These are phyloP conservation scores for Thyatira batis DNA, from an alignment of 2,888 invertebrate genomes.

Conservation along the genomic window DNA sequence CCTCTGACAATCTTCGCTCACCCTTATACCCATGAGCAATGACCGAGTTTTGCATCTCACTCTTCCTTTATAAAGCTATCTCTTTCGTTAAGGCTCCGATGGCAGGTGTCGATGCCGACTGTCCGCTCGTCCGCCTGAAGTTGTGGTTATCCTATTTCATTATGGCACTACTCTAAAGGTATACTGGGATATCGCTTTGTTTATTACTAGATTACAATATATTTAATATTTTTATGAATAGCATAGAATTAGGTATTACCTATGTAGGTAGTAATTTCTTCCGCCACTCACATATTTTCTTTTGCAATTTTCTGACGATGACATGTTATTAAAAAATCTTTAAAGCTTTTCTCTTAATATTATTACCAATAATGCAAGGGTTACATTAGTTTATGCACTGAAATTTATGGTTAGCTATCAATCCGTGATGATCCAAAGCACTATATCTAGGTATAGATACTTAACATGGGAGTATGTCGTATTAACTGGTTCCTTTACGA, in stretches of 20 bases:
- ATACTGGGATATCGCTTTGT: background rate
- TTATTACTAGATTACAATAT: background rate
- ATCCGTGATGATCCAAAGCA: background rate
- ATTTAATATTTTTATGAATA: background rate
- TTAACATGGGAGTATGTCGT: background rate
- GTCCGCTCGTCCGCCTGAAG: constrained; percentile 15
- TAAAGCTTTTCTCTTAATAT: background rate
- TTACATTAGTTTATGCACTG: background rate
- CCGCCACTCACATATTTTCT: background rate
- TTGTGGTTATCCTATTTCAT: constrained; percentile 7
- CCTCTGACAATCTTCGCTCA: constrained; percentile 40
- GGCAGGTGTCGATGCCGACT: constrained; percentile 34
- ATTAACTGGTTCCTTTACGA: background rate
- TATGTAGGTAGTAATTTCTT: background rate
- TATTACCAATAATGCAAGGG: background rate
- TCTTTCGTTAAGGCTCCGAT: constrained; percentile 25
- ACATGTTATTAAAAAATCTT: background rate
- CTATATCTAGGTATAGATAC: too few relatives aligned
- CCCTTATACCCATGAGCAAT: constrained; percentile 31
- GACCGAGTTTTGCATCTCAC: constrained; percentile 18
- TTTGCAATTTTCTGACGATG: background rate
- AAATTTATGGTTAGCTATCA: background rate
- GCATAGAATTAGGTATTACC: background rate
- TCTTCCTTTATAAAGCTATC: constrained; percentile 10
- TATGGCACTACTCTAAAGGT: background rate